These are phyloP conservation scores for Acronicta leporina DNA, from an alignment of 2,888 invertebrate genomes.

Conservation along the genomic window DNA sequence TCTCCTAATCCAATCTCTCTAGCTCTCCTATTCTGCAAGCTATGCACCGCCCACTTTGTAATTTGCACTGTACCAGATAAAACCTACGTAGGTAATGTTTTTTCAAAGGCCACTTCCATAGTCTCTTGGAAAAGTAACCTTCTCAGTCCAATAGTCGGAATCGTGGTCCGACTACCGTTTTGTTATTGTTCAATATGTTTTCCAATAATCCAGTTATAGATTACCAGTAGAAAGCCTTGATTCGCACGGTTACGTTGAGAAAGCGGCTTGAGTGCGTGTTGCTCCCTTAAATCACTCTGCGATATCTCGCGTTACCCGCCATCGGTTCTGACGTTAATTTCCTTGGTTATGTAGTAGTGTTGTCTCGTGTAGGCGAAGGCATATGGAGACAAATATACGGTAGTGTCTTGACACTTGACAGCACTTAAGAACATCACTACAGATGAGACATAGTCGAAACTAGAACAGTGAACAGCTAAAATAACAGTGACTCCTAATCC, in stretches of 20 bases:
- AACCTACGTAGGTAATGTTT: background rate
- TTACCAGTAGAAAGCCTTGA: constrained; percentile 76
- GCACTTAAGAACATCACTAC: too few relatives aligned
- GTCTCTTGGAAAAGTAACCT: constrained; percentile 39
- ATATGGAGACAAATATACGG: background rate
- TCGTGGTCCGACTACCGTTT: constrained; percentile 84
- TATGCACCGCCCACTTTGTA: too few relatives aligned
- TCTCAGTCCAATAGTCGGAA: constrained; percentile 67
- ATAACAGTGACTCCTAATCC: too few relatives aligned
- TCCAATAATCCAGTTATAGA: constrained; percentile 85
- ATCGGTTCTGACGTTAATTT: constrained; percentile 49
- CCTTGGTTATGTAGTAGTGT: constrained; percentile 24
- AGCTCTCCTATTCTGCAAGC: too few relatives aligned
- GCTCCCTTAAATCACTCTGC: constrained; percentile 62
- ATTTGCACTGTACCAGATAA: too few relatives aligned
- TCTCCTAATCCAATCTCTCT: too few relatives aligned
- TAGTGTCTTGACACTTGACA: too few relatives aligned
- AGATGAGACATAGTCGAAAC: too few relatives aligned
- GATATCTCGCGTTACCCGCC: constrained; percentile 42
- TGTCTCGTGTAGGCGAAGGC: constrained; percentile 17
- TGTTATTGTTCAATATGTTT: constrained; percentile 87
- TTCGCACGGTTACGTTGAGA: constrained; percentile 74
- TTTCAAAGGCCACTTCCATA: constrained; percentile 60
- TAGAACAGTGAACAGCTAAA: too few relatives aligned
- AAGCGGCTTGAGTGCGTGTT: constrained; percentile 68